These are phyloP conservation scores for Nomada fabriciana DNA, from an alignment of 2,888 invertebrate species.

Conservation along the genomic window DNA sequence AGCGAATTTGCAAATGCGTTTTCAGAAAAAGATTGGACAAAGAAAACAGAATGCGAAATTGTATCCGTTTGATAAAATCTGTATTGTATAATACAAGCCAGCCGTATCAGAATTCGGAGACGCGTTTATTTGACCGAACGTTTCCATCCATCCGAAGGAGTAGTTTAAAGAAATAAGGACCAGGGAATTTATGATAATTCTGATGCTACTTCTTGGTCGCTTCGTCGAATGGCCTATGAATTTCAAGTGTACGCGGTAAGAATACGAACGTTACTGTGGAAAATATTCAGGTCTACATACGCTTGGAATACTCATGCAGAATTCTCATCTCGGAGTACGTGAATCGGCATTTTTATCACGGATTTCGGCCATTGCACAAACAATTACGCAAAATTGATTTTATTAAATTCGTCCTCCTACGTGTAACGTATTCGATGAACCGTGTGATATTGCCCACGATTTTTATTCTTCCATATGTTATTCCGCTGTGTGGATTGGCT, in stretches of 20 bases:
- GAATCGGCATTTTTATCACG: slow-evolving; percentile 40
- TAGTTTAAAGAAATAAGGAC: slow-evolving; percentile 50
- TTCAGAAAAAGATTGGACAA: neutral
- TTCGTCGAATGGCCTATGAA: slow-evolving; percentile 64
- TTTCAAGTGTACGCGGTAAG: slow-evolving; percentile 55
- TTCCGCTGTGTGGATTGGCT: too few species aligned
- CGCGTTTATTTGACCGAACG: slow-evolving; percentile 28
- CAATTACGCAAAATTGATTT: slow-evolving; percentile 47
- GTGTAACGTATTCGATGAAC: neutral
- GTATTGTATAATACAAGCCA: neutral
- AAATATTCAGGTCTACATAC: slow-evolving; percentile 47
- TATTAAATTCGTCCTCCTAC: neutral
- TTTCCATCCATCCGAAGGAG: slow-evolving; percentile 15
- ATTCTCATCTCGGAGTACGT: slow-evolving; percentile 15
- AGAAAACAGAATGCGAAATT: neutral
- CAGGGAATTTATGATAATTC: slow-evolving; percentile 61
- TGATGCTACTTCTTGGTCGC: slow-evolving; percentile 52
- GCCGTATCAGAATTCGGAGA: neutral
- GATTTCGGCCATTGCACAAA: slow-evolving; percentile 23
- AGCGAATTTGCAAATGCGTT: neutral
- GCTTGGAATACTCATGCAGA: slow-evolving; percentile 23
- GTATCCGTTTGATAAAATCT: neutral
- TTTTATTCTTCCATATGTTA: neutral
- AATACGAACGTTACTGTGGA: slow-evolving; percentile 46
- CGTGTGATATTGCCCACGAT: neutral